Conservation (phyloP, 2,888 invertebrate genomes). For the Nephrotoma appendiculata region DNA sequence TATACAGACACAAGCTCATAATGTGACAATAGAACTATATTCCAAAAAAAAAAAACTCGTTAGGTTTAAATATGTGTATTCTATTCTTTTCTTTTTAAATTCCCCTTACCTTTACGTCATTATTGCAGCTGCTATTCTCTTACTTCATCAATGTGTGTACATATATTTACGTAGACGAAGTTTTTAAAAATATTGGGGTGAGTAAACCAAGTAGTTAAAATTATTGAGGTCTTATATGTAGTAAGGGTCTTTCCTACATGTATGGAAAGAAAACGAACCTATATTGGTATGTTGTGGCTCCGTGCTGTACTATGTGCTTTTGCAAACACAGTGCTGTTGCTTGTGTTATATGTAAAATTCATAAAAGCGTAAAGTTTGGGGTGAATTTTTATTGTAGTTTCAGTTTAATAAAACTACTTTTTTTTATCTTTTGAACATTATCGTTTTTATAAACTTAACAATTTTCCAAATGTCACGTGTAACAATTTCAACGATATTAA, state of each 20-base stretch:
- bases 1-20: background rate
- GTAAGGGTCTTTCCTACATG: background rate
- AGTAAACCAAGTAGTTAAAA: slow-evolving; percentile 1
- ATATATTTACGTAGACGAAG: background rate
- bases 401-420: background rate
- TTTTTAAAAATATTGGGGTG: slow-evolving; percentile 1
- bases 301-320: background rate
- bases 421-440: background rate
- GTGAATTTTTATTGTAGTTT: background rate
- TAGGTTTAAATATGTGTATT: background rate
- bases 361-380: background rate
- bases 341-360: background rate
- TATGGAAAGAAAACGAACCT: background rate
- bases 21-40: slow-evolving; percentile 3
- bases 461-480: background rate
- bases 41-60: slow-evolving; percentile 2
- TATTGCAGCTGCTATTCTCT: slow-evolving; percentile 6
- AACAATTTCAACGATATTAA: background rate
- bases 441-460: background rate
- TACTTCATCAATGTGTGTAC: slow-evolving; percentile 2
- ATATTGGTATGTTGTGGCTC: background rate
- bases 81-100: background rate
- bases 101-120: slow-evolving; percentile 8
- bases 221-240: background rate
- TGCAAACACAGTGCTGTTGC: background rate